Evolutionary conservation across 1,140 invertebrate species (phyloP).

Genomic region (Samia ricini): DNA sequence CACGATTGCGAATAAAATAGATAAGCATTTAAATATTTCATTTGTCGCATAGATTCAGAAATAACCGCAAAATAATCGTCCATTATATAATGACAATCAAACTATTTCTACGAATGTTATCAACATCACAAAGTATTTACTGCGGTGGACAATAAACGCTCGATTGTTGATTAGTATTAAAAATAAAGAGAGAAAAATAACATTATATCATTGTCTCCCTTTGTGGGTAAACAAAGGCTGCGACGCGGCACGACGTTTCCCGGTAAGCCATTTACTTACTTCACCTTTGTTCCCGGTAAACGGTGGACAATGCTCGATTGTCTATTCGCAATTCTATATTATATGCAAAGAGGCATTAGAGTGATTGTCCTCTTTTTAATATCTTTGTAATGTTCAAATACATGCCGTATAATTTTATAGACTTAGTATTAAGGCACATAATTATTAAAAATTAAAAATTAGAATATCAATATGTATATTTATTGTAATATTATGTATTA

Average conservation of each 20-base stretch:
- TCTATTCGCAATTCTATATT: slow-evolving; percentile 11
- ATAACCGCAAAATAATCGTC: background rate
- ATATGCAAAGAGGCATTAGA: slow-evolving; percentile 3
- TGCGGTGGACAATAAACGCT: slow-evolving; percentile 44
- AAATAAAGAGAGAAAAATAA: slow-evolving; percentile 45
- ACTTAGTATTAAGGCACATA: too few species aligned
- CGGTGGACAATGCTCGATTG: slow-evolving; percentile 58
- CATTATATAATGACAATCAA: background rate
- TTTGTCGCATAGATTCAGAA: background rate
- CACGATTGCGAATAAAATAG: too few species aligned
- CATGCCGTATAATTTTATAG: too few species aligned
- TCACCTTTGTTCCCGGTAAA: slow-evolving; percentile 48
- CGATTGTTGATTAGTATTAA: slow-evolving; percentile 32
- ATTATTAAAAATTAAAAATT: too few species aligned
- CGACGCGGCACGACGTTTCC: slow-evolving; percentile 28
- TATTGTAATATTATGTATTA: too few species aligned
- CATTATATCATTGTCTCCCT: slow-evolving; percentile 56
- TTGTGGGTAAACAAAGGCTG: slow-evolving; percentile 48
- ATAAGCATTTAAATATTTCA: too few species aligned
- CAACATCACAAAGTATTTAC: slow-evolving; percentile 32
- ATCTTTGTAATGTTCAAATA: too few species aligned
- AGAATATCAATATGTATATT: too few species aligned
- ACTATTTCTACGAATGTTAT: slow-evolving; percentile 28
- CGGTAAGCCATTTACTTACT: slow-evolving; percentile 50
- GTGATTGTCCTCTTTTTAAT: background rate